A percentile compares a stretch with the other conserved stretches of the same genome.
Evolutionary conservation across 2,113 vertebrate genomes (phyloP).

Genomic region (Triplophysa tibetana): DNA sequence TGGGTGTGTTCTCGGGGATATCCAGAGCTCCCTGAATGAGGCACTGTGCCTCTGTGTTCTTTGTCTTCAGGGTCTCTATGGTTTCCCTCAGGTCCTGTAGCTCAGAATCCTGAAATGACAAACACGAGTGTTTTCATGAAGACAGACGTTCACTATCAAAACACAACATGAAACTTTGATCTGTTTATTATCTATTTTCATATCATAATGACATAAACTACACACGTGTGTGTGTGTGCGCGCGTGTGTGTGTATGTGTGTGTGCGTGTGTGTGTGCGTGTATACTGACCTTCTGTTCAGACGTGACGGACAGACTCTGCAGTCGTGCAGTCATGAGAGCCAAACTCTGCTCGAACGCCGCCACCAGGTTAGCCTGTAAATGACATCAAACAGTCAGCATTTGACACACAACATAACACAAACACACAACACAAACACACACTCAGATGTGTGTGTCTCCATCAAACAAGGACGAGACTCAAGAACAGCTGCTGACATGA

Average conservation of each 20-base stretch:
- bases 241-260: too few relatives aligned
- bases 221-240: too few relatives aligned
- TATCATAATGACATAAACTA: too few relatives aligned
- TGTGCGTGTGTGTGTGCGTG: too few relatives aligned
- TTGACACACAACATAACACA: constrained; percentile 1
- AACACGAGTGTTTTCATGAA: neutral
- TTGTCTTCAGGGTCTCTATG: constrained; percentile 88
- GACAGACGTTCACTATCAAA: too few relatives aligned
- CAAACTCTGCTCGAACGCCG: constrained; percentile 95
- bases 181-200: too few relatives aligned
- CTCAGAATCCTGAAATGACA: constrained; percentile 81
- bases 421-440: constrained; percentile 10
- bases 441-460: constrained; percentile 50
- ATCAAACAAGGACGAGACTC: constrained; percentile 49
- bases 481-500: constrained; percentile 56
- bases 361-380: constrained; percentile 92
- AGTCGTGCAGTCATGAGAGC: constrained; percentile 95
- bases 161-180: too few relatives aligned
- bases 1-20: constrained; percentile 81
- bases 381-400: constrained; percentile 32
- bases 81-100: constrained; percentile 89
- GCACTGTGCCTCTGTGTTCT: constrained; percentile 91
- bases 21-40: constrained; percentile 90
- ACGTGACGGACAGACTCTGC: constrained; percentile 87
- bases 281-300: constrained; percentile 86